Evolutionary conservation across 1,140 invertebrate genomes (phyloP).

Genomic region (Zaprionus kolodkinae): DNA sequence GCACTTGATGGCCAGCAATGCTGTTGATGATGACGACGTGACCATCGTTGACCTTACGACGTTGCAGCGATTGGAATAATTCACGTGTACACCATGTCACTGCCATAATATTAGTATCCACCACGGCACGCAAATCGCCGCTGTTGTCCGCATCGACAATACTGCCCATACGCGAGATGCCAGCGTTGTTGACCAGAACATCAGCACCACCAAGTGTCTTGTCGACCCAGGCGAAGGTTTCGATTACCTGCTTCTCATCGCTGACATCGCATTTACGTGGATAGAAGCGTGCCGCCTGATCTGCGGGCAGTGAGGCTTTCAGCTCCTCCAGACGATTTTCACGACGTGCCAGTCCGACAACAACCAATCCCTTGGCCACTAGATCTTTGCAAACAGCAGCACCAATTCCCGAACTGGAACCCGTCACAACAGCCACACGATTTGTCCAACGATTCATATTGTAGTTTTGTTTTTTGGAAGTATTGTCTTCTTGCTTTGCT

Average conservation of each 20-base stretch:
- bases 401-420: conserved; percentile 86
- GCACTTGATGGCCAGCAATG: conserved; percentile 85
- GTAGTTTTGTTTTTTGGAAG: not conserved
- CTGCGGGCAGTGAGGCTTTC: conserved; percentile 50
- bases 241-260: conserved; percentile 87
- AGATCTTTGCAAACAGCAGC: conserved; percentile 79
- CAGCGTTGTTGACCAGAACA: conserved; percentile 90
- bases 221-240: conserved; percentile 87
- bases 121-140: conserved; percentile 66
- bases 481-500: not conserved
- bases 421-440: conserved; percentile 53
- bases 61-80: conserved; percentile 88
- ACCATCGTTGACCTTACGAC: conserved; percentile 87
- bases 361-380: conserved; percentile 85
- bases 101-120: conserved; percentile 88
- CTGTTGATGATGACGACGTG: conserved; percentile 90
- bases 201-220: conserved; percentile 87
- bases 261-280: conserved; percentile 86
- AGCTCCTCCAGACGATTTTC: conserved; percentile 85
- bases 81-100: conserved; percentile 87
- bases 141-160: conserved; percentile 36
- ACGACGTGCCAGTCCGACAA: conserved; percentile 88
- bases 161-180: conserved; percentile 73
- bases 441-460: conserved; percentile 53
- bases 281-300: conserved; percentile 80